These are phyloP conservation scores for Hetaerina americana DNA, from an alignment of 1,140 invertebrate species.

Conservation along the genomic window DNA sequence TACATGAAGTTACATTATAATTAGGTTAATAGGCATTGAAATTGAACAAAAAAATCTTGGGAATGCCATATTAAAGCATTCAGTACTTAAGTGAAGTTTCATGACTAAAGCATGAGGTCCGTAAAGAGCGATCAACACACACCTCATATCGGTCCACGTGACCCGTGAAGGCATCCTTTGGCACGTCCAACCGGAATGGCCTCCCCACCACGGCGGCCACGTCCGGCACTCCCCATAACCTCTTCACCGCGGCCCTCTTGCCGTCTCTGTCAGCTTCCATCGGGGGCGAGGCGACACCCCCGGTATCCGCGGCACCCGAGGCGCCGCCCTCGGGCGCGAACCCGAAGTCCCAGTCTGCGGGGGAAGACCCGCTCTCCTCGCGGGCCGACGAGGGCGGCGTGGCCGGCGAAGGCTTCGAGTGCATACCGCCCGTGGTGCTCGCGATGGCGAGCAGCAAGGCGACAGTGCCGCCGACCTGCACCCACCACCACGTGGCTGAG, in stretches of 20 bases:
- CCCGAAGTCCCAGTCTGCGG: neutral
- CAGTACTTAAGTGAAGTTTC: too few relatives aligned
- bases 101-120: too few relatives aligned
- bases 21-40: too few relatives aligned
- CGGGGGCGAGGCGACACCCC: neutral
- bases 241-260: constrained; percentile 18
- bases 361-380: neutral
- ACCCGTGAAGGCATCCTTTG: constrained; percentile 31
- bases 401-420: too few relatives aligned
- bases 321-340: constrained; percentile 27
- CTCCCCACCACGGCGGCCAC: constrained; percentile 29
- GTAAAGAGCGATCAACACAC: too few relatives aligned
- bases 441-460: neutral
- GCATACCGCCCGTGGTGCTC: too few relatives aligned
- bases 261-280: neutral
- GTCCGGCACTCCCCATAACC: constrained; percentile 29
- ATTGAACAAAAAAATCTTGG: too few relatives aligned
- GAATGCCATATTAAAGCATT: too few relatives aligned
- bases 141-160: constrained; percentile 32
- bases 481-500: neutral
- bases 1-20: too few relatives aligned
- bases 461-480: too few relatives aligned
- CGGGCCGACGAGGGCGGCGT: neutral
- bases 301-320: constrained; percentile 19
- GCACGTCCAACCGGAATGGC: constrained; percentile 32